Evolutionary conservation across 2,888 invertebrate genomes (phyloP), one percentile per base, ranked within the genome.

Genomic region (Aelia acuminata): DNA sequence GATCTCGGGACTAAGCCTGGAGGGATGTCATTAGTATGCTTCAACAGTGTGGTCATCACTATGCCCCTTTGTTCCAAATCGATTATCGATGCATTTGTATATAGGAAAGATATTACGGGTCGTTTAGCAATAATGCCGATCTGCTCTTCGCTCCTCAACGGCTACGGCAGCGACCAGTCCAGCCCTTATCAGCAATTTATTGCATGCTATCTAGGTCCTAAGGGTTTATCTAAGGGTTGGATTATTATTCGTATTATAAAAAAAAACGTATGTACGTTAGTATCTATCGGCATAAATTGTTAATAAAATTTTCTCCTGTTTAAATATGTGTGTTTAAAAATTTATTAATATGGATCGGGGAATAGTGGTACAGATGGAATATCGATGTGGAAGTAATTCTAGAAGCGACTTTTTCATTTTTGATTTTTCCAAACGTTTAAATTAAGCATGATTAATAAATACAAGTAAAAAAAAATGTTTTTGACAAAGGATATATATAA

Each of bases 61-160:
- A 47, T 43, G 80, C 80, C n/a, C 80, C 3, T 80, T 80, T n/a
- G 43, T 80, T 80, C 22, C 43, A 80, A 80, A 80, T 80, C 80
- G 80, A 43, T 80, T 80, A 80, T 80, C 47, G 80, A 80, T 80
- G 80, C 80, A 47, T n/a, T n/a, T 47, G n/a, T 80, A 80, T 80
- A 80, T 80, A 80, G 80, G 80, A 80, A 80, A 80, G 39, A 47
- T 47, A 80, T 80, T 80, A 80, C n/a, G 35, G 11, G 4, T 13
- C 43, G 43, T 80, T n/a, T 43, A 57, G 57, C 57, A 53, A 85
- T 85, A 57, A n/a, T 57, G 43, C 57, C 85, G 22, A 35, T 35
- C 35, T 8, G 57, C 39, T n/a, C 35, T 22, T 85, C 50, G 39
- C 85, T n/a, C 26, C 22, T 43, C 43, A 43, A 50, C 31, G 7